Percentiles rank a stretch among this genome's conserved stretches.
phyloP scores from a whole-genome alignment of 1,140 invertebrate genomes.

The Micrasema longulum region DNA sequence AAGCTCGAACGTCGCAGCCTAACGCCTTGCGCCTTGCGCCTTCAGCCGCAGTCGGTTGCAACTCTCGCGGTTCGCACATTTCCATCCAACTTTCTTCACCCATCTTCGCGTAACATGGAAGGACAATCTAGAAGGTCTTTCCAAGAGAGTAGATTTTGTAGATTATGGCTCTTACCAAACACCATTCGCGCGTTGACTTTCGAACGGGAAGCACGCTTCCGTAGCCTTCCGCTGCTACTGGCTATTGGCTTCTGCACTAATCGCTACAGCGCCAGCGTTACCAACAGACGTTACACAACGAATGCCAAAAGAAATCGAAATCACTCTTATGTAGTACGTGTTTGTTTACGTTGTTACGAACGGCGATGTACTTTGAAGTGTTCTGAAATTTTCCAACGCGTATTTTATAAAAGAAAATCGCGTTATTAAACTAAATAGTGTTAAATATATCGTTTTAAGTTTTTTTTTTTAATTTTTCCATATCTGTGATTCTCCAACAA shows the following conservation, averaged over 20 bases:
- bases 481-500: no score
- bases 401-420: neutral
- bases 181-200: conserved; percentile 15
- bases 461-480: no score
- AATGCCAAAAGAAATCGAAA: conserved; percentile 26
- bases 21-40: neutral
- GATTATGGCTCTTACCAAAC: conserved; percentile 13
- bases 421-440: neutral
- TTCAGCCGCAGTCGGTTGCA: neutral
- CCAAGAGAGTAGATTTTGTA: conserved; percentile 6
- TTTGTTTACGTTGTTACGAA: conserved; percentile 26
- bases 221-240: no score
- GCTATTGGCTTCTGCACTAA: neutral
- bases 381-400: conserved; percentile 9
- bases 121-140: conserved; percentile 27
- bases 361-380: conserved; percentile 26
- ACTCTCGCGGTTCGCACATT: conserved; percentile 5
- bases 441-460: no score
- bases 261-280: neutral
- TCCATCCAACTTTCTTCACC: conserved; percentile 21
- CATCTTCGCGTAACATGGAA: conserved; percentile 25
- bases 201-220: conserved; percentile 17
- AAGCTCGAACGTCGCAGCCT: no score
- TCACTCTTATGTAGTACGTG: conserved; percentile 24
- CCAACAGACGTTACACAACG: conserved; percentile 18